Base-by-base conservation (phyloP, 2,888 invertebrate species). In the Acronicta aceris region DNA sequence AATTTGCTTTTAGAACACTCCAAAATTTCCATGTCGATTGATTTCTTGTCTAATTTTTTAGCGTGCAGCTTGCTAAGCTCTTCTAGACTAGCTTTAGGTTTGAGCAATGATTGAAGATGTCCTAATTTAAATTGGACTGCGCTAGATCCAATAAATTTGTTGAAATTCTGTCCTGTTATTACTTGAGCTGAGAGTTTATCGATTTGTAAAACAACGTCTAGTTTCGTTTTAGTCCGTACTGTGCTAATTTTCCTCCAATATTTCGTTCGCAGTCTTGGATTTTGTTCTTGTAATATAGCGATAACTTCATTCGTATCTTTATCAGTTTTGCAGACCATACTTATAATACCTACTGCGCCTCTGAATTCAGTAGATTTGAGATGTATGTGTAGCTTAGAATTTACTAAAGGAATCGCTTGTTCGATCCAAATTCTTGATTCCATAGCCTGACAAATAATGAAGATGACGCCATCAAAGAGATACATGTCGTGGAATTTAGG, bases 291-390 rank as follows among this genome's bases (percentile, higher is more conserved):
- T 42, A 94, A 71, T 43, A 81, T 78, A 0, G 71, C 64, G 17
- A 94, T 89, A 0, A 93, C 85, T 15, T 89, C 89, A 25, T 92
- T 88, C 0, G 88, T 83, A 5, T 84, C 81, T 69, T 82, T 89
- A 0, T 81, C 78, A 0, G 90, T 88, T 63, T 87, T 88, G 0
- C 89, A 81, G 5, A 81, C 64, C 89, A 94, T 91, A 53, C 88
- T 94, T 12, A 94, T 81, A 10, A 93, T 93, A 0, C 94, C 94
- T 0, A 94, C 94, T 0, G 92, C 91, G 0, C 94, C 94, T n/a
- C 94, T 84, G 59, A 91, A 93, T 60, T 94, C 93, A 0, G 93
- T 93, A 0, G 88, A 81, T 71, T 90, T 92, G 2, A 94, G 76
- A 62, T 81, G 82, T 0, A 83, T 74, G 38, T 85, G 73, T 27